Base-by-base conservation (phyloP, 2,797 vertebrate species). In the Scolopax rusticola region DNA sequence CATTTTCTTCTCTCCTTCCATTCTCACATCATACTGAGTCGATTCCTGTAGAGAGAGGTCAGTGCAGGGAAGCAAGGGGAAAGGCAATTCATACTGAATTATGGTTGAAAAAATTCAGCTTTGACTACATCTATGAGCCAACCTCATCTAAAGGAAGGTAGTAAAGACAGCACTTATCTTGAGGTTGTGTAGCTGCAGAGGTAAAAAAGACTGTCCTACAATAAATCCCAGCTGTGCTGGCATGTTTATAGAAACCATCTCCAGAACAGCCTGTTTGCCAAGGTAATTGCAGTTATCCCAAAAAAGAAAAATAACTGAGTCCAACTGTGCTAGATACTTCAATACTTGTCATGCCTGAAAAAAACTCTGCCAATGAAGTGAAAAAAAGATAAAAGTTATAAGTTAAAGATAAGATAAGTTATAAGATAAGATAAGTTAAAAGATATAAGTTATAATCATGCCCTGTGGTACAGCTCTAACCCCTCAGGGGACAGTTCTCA, bases 141-240 rank as follows among this genome's bases (percentile, higher is more conserved):
- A 69, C 18, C 25, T 47, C 38, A 36, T 14, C 57, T 33, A 32
- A 47, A 79, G 45, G 25, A 47, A 84, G 63, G 70, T 33, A 85
- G 82, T 27, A 54, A 91, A 65, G 92, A 36, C 68, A 83, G 74
- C 23, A 33, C 12, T 82, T 43, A 63, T 36, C 68, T 59, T 74
- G 41, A 94, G 93, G 53, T 17, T 87, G 63, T 38, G 70, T 65
- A 84, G 61, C 82, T 96, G 95, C 69, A 77, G 79, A 96, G 24
- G 50, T 59, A 83, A 59, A 40, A 50, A 40, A 89, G 83, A 92
- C 68, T 57, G 45, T 67, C 13, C 63, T 50, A 10, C 92, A 95
- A 97, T 79, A 71, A 69, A 68, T 67, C 87, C 95, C 97, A 98
- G 96, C 93, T 98, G 97, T 90, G 83, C 88, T 96, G 94, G 94